Base-by-base conservation (phyloP, 1,140 invertebrate species). In the Caenorhabditis tropicalis region DNA sequence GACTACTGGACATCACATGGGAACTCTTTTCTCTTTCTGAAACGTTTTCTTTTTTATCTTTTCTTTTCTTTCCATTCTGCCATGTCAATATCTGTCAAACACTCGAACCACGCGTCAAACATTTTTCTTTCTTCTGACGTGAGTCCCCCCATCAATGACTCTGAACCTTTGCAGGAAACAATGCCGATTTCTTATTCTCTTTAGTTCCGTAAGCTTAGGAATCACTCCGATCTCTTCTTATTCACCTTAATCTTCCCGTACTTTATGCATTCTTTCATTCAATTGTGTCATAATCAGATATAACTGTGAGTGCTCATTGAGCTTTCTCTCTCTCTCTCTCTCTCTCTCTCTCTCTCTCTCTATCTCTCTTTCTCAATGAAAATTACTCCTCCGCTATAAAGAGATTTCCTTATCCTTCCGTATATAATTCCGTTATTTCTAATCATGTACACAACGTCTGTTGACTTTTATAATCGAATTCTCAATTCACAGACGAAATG, bases 391-490 rank as follows among this genome's bases (percentile, higher is more conserved):
- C 33, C 31, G 58, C 31, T n/a, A 31, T 27, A 65, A 56, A 56
- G 19, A 56, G 29, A 27, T 15, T 56, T 21, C 10, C 10, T 19
- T 51, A 51, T 19, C 10, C 21, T 56, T 24, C 53, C 6, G 5
- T 15, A 19, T 15, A 56, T 65, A 33, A 33, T 36, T 33, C 15
- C 19, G 58, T 33, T 33, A 33, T 65, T 65, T 65, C 19, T 21
- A 33, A 33, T 65, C 29, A 65, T 65, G 29, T 33, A 31, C 29
- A 65, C 31, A n/a, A 65, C 58, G 15, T 65, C 58, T 31, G 58
- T 36, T 33, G 58, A 65, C 58, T 65, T 65, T 65, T 65, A 33
- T 65, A 65, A 65, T 65, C 58, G 58, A 65, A 65, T 65, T 56
- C 9, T 21, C 19, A 27, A 56, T 16, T 15, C 12, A 33, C 15